These are phyloP conservation scores for Sciaenops ocellatus DNA, from an alignment of 2,797 vertebrate genomes.

Conservation along the genomic window DNA sequence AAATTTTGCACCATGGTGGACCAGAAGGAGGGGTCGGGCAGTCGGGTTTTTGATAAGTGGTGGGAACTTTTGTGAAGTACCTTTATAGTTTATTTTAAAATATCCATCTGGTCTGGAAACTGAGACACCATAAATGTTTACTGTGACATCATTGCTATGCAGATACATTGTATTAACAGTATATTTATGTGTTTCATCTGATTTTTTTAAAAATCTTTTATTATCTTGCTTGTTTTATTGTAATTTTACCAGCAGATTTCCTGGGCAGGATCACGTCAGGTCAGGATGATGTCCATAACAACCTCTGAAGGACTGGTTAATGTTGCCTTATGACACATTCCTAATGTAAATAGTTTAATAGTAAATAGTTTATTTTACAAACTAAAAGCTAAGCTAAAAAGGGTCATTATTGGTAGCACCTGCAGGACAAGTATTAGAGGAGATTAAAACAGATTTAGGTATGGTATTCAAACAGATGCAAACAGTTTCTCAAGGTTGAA, in stretches of 20 bases:
- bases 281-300: neutral
- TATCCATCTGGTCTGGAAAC: neutral
- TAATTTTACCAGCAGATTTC: neutral
- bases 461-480: neutral
- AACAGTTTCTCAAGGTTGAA: conserved; percentile 5
- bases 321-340: neutral
- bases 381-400: neutral
- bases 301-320: neutral
- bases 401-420: neutral
- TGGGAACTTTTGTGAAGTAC: conserved; percentile 68
- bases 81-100: neutral
- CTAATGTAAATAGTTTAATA: neutral
- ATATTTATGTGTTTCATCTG: neutral
- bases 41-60: conserved; percentile 51
- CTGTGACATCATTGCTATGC: neutral
- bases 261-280: neutral
- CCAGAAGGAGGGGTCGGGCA: conserved; percentile 29
- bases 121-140: neutral
- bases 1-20: conserved; percentile 60
- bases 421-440: neutral
- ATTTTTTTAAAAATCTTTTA: too few relatives aligned
- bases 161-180: neutral
- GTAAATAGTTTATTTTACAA: too few relatives aligned
- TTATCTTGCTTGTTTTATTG: neutral
- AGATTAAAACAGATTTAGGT: neutral